Base-by-base conservation (phyloP, 2,888 invertebrate genomes). In the Caenorhabditis zanzibari region DNA sequence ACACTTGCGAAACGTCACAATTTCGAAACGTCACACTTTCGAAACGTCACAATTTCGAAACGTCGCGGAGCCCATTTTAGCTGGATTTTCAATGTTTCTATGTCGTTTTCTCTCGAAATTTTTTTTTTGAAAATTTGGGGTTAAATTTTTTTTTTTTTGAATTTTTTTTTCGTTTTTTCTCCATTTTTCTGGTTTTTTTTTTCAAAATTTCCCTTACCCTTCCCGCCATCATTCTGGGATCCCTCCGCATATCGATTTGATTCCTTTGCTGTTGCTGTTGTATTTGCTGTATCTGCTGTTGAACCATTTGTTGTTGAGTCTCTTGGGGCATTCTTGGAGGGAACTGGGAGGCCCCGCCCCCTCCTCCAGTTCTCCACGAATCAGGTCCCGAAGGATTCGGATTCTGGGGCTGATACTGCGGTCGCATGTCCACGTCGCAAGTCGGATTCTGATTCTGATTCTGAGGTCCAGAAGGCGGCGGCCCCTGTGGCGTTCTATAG, bases 401-500 rank as follows among this genome's bases (percentile, higher is more conserved):
- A 12, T 47, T 44, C 22, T 56, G 71, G 49, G 2, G 52, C 59
- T 35, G 22, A 41, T 58, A 59, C 68, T 32, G 38, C 12, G 41
- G 22, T 19, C 82, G 41, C 69, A 83, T 52, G 63, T 83, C 83
- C 12, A 83, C 61, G 68, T 83, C 83, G 6, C 63, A 63, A 16
- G 41, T 10, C 1, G 63, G 9, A 9, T 59, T 24, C 10, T 54
- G 9, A n/a, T 72, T n/a, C 38, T 38, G 38, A 38, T 2, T 6
- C 6, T 38, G 19, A 2, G 24, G 22, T 10, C 28, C 2, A 38
- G 54, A 1, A 16, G 44, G 44, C 5, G 71, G 71, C n/a, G 35
- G 44, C 4, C 19, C 32, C 22, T 24, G 44, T 14, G 22, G 47
- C 12, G 35, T 44, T 1, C 44, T 10, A 19, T 47, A 47, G 32